Base-by-base conservation (phyloP, 2,888 invertebrate genomes). In the Uropetala carovei region DNA sequence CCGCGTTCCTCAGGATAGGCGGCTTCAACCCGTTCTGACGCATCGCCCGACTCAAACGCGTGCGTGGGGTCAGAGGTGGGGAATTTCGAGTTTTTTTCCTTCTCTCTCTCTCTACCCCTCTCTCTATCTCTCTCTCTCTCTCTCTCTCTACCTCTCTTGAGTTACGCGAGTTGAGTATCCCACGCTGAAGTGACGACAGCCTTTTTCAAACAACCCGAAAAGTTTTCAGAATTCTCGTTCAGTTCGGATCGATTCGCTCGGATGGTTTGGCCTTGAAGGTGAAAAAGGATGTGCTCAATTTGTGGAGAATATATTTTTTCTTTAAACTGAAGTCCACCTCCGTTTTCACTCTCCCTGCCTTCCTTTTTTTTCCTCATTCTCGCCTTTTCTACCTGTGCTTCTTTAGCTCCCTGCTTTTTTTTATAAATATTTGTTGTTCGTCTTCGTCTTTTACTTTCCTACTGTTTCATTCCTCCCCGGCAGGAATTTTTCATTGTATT, bases 241-340 rank as follows among this genome's bases (percentile, higher is more conserved):
- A 1, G 43, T 68, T 22, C 68, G 22, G n/a, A 22, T 43, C 75
- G 75, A 27, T 75, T 75, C 75, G 75, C 27, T 75, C 75, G 27
- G 75, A 27, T 13, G 75, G 22, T 14, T 14, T 27, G 75, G 22
- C 68, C 68, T 68, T 68, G 75, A 27, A 14, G 27, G 22, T n/a
- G n/a, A n/a, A 75, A 75, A 27, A 75, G 75, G 75, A 75, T 75
- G 75, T 75, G 27, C 27, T 75, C 75, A 75, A 75, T 75, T 75
- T 75, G n/a, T n/a, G 27, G 75, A 27, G 27, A 75, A 75, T 27
- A 27, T 27, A n/a, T n/a, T n/a, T 13, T 43, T 43, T 43, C 5
- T 43, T 3, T 3, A 43, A 43, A 43, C 5, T 43, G 3, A 43
- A 43, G 43, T 43, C 5, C 43, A 43, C 43, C 43, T 43, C 43